Evolutionary conservation across 2,888 invertebrate species (phyloP).

Genomic region (Euplagia quadripunctaria): DNA sequence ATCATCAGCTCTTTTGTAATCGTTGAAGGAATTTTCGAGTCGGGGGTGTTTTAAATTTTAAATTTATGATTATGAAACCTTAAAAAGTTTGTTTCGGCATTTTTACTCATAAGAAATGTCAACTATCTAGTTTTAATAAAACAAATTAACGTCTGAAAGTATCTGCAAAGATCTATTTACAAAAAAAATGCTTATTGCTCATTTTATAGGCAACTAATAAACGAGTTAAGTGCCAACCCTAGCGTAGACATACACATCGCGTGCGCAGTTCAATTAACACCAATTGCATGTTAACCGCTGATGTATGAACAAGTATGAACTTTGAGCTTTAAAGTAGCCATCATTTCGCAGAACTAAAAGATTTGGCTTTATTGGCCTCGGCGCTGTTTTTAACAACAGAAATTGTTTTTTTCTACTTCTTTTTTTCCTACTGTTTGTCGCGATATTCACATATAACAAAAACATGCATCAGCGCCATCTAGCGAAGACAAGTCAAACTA

Average conservation of each 20-base stretch:
- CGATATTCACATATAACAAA: background rate
- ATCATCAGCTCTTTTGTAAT: too few relatives aligned
- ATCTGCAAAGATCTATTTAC: background rate
- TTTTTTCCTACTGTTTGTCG: background rate
- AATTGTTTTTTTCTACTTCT: background rate
- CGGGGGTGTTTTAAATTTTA: too few relatives aligned
- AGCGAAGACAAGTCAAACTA: too few relatives aligned
- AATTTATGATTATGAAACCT: too few relatives aligned
- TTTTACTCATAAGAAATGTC: too few relatives aligned
- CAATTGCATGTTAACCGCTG: slow-evolving; percentile 34
- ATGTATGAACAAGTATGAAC: slow-evolving; percentile 36
- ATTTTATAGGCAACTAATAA: background rate
- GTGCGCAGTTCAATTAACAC: slow-evolving; percentile 54
- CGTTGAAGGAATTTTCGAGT: too few relatives aligned
- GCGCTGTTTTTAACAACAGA: background rate
- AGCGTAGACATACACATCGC: slow-evolving; percentile 30
- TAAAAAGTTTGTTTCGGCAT: too few relatives aligned
- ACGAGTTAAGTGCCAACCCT: slow-evolving; percentile 15
- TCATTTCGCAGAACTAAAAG: slow-evolving; percentile 32
- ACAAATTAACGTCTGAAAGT: too few relatives aligned
- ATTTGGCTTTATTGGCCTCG: slow-evolving; percentile 29
- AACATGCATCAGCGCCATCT: background rate
- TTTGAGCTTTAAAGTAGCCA: slow-evolving; percentile 41
- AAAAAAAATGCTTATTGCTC: background rate
- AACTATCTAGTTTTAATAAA: too few relatives aligned